These are phyloP conservation scores for Hirundichthys speculiger DNA, from an alignment of 2,113 vertebrate genomes.

Conservation along the genomic window DNA sequence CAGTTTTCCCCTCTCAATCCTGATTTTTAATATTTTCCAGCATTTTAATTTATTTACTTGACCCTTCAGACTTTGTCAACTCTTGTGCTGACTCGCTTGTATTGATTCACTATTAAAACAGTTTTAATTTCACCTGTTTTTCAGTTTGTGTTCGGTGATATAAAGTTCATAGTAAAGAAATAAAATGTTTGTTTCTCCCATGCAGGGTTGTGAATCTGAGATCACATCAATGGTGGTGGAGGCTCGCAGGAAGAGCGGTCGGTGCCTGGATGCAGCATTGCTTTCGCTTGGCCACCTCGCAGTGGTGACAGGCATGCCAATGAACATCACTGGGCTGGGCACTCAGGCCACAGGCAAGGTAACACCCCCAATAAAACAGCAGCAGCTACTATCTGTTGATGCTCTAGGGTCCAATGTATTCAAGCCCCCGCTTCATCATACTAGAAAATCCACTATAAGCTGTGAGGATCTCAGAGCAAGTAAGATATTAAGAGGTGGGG, in stretches of 20 bases:
- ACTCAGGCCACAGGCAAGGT: slow-evolving; percentile 64
- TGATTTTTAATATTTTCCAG: slow-evolving; percentile 40
- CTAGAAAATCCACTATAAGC: slow-evolving; percentile 36
- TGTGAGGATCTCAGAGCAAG: slow-evolving; percentile 22
- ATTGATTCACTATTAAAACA: slow-evolving; percentile 57
- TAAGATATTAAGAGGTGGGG: slow-evolving; percentile 5
- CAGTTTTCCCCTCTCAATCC: slow-evolving; percentile 47
- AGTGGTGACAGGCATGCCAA: slow-evolving; percentile 75
- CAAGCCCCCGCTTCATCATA: slow-evolving; percentile 25
- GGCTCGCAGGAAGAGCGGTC: slow-evolving; percentile 81
- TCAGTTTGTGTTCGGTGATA: slow-evolving; percentile 28
- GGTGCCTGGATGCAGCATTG: slow-evolving; percentile 76
- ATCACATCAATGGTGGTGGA: slow-evolving; percentile 92
- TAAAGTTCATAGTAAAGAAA: slow-evolving; percentile 25
- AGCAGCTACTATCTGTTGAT: slow-evolving; percentile 26
- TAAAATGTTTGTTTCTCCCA: neutral
- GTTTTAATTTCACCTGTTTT: slow-evolving; percentile 46
- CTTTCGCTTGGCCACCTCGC: slow-evolving; percentile 80
- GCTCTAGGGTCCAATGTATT: slow-evolving; percentile 29
- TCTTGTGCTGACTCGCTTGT: slow-evolving; percentile 37
- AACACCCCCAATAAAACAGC: slow-evolving; percentile 29
- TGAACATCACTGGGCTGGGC: slow-evolving; percentile 73
- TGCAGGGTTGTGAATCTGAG: slow-evolving; percentile 92
- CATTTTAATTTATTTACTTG: slow-evolving; percentile 68
- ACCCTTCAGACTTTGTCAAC: slow-evolving; percentile 42